Conservation (phyloP, 2,888 invertebrate genomes). For the Nephrotoma flavescens region DNA sequence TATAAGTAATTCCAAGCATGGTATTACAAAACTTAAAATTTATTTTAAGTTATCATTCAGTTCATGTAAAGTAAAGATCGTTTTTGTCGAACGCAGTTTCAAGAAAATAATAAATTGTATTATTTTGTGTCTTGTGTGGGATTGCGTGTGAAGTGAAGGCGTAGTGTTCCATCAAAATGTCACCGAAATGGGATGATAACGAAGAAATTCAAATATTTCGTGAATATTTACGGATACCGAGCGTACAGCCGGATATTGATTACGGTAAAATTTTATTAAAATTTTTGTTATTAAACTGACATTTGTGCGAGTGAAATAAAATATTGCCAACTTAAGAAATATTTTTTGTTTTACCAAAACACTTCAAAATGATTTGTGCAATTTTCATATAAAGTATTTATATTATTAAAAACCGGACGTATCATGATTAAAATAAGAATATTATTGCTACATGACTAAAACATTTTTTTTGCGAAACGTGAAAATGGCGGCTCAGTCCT, state of each 20-base stretch:
- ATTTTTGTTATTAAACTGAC: neutral
- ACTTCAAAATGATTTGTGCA: too few species aligned
- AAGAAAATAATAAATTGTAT: neutral
- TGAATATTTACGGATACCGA: conserved; percentile 64
- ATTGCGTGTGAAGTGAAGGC: neutral
- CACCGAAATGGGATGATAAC: conserved; percentile 22
- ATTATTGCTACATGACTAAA: too few species aligned
- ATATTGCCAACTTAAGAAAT: too few species aligned
- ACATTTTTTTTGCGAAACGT: too few species aligned
- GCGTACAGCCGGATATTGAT: conserved; percentile 66
- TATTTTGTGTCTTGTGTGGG: neutral
- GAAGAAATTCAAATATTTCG: conserved; percentile 54
- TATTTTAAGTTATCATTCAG: neutral
- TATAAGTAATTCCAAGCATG: neutral
- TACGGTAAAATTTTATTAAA: conserved; percentile 41
- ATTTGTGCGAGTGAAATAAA: neutral
- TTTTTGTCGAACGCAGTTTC: neutral
- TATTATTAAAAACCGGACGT: too few species aligned
- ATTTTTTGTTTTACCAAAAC: too few species aligned
- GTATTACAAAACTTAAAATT: neutral
- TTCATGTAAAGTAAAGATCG: neutral
- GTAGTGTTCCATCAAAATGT: neutral
- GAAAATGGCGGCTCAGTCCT: too few species aligned
- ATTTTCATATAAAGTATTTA: too few species aligned
- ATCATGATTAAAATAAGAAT: too few species aligned